phyloP scores from a whole-genome alignment of 2,797 vertebrate genomes.

The Chrysocyon brachyurus region DNA sequence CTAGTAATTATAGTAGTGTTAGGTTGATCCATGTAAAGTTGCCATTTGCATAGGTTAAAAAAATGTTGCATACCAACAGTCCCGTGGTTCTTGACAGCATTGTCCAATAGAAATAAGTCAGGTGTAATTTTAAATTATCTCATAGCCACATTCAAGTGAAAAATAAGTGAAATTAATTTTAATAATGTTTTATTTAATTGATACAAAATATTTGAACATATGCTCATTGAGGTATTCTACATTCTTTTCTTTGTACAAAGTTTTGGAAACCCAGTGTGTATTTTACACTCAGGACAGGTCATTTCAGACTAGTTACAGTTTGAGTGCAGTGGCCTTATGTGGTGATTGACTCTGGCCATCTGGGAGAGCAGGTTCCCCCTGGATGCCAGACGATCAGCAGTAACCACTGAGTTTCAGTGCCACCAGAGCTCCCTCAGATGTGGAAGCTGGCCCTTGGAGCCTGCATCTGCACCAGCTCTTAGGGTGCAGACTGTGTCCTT shows the following conservation, averaged over 20 bases:
- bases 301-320: background rate
- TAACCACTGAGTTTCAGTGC: rapidly evolving
- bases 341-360: background rate
- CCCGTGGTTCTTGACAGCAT: background rate
- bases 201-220: background rate
- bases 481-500: background rate
- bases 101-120: background rate
- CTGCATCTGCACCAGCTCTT: rapidly evolving
- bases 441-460: background rate
- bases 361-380: background rate
- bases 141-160: background rate
- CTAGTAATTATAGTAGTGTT: background rate
- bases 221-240: background rate
- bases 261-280: background rate
- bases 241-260: background rate
- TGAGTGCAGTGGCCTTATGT: background rate
- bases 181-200: background rate
- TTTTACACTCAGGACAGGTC: background rate
- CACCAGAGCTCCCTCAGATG: no score
- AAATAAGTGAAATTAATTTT: background rate
- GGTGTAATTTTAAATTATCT: background rate
- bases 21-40: background rate
- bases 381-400: no score
- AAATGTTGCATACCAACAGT: background rate
- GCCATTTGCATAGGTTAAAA: background rate